Base-by-base conservation (phyloP, 2,113 vertebrate genomes). In the Vidua macroura region DNA sequence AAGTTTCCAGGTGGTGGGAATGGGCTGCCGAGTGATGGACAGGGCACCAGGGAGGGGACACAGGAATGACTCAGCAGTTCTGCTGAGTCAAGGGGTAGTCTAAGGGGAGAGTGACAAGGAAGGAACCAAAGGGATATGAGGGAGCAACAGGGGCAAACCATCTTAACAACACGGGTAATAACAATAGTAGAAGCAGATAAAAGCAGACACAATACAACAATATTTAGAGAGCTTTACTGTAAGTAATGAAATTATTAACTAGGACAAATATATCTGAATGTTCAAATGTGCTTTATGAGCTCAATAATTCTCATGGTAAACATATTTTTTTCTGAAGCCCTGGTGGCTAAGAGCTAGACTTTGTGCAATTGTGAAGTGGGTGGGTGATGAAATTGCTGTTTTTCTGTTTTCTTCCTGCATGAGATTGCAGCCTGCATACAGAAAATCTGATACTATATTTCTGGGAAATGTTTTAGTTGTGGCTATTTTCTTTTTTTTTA, bases 141-240 rank as follows among this genome's bases (percentile, higher is more conserved):
- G n/a, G n/a, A n/a, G n/a, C n/a, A n/a, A n/a, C n/a, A n/a, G n/a
- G n/a, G n/a, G n/a, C n/a, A n/a, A n/a, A n/a, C n/a, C n/a, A n/a
- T n/a, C n/a, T n/a, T n/a, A n/a, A n/a, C n/a, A n/a, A n/a, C n/a
- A n/a, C n/a, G n/a, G n/a, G n/a, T n/a, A n/a, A n/a, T n/a, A n/a
- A n/a, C n/a, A n/a, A n/a, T n/a, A n/a, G n/a, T n/a, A n/a, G n/a
- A n/a, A n/a, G n/a, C n/a, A n/a, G n/a, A n/a, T n/a, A n/a, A n/a
- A n/a, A n/a, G n/a, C n/a, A n/a, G n/a, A n/a, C n/a, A n/a, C n/a
- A n/a, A n/a, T n/a, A n/a, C n/a, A n/a, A n/a, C n/a, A n/a, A n/a
- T n/a, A n/a, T 86, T 87, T 83, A 95, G 43, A 88, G 93, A 96
- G 53, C 16, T 96, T 98, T 97, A 92, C 92, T 91, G 46, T 94